A percentile compares a stretch with the other conserved stretches of the same genome.
Conservation (phyloP, 1,140 invertebrate genomes). For the Danaus plexippus region DNA sequence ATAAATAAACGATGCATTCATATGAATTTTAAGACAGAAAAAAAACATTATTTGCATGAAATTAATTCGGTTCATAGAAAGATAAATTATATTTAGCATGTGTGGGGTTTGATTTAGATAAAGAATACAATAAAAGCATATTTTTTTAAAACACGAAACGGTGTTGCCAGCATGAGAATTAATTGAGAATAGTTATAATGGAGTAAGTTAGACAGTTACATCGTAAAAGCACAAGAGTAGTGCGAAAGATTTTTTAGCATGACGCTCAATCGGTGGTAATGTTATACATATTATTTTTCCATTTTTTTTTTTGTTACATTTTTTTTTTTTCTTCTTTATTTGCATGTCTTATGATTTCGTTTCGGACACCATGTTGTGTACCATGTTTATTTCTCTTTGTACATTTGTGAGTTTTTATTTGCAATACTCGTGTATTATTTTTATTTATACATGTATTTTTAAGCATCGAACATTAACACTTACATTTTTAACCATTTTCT, state of each 20-base stretch:
- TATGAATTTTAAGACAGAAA: constrained; percentile 7
- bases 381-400: constrained; percentile 8
- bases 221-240: constrained; percentile 63
- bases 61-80: constrained; percentile 34
- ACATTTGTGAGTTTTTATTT: constrained; percentile 1
- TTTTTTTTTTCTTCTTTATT: constrained; percentile 44
- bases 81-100: constrained; percentile 45
- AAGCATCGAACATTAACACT: constrained; percentile 25
- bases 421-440: constrained; percentile 3
- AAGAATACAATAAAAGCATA: constrained; percentile 25
- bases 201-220: constrained; percentile 32
- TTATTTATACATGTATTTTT: constrained; percentile 23
- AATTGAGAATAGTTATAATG: constrained; percentile 50
- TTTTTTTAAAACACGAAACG: constrained; percentile 32
- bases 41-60: constrained; percentile 45
- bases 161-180: constrained; percentile 60
- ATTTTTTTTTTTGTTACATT: constrained; percentile 23
- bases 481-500: constrained; percentile 9
- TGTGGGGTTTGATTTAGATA: constrained; percentile 42
- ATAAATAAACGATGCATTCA: constrained; percentile 5
- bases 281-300: constrained; percentile 23
- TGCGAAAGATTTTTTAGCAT: constrained; percentile 61
- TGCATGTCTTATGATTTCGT: constrained; percentile 51
- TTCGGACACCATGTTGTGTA: constrained; percentile 20
- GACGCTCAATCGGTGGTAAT: constrained; percentile 56